These are phyloP conservation scores for Eupeodes latifasciatus DNA, from an alignment of 2,888 invertebrate species.

Conservation along the genomic window DNA sequence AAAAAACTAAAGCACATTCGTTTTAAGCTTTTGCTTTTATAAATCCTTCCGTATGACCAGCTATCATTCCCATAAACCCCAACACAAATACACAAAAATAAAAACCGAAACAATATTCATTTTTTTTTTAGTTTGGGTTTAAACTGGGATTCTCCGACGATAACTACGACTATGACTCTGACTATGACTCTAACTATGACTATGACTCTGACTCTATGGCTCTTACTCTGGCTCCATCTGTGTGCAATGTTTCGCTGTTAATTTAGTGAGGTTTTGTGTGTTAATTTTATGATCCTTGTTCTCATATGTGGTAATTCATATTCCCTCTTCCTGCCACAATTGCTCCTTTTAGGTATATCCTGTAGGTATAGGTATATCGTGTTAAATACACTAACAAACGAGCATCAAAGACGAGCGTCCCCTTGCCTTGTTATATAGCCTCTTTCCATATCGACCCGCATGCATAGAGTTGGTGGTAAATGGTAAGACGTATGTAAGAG, in stretches of 20 bases:
- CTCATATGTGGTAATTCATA: conserved; percentile 72
- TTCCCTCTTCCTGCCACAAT: conserved; percentile 57
- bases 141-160: neutral
- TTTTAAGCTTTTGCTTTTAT: conserved; percentile 25
- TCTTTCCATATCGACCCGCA: neutral
- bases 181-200: neutral
- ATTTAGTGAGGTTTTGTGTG: conserved; percentile 70
- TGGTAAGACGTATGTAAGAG: conserved; percentile 7
- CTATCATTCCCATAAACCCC: conserved; percentile 33
- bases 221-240: conserved; percentile 32
- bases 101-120: conserved; percentile 20
- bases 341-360: conserved; percentile 42
- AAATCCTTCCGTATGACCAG: conserved; percentile 37
- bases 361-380: neutral
- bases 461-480: neutral
- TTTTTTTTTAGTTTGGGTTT: neutral
- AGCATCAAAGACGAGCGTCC: conserved; percentile 6
- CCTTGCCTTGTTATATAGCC: neutral
- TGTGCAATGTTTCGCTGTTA: conserved; percentile 60
- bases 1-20: conserved; percentile 1
- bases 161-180: neutral
- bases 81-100: neutral
- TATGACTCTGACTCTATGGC: neutral
- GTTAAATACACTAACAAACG: conserved; percentile 23
- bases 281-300: conserved; percentile 74